Percentiles rank a stretch among this genome's conserved stretches.
phyloP scores from a whole-genome alignment of 2,888 invertebrate genomes.

The Standfussiana lucernea region DNA sequence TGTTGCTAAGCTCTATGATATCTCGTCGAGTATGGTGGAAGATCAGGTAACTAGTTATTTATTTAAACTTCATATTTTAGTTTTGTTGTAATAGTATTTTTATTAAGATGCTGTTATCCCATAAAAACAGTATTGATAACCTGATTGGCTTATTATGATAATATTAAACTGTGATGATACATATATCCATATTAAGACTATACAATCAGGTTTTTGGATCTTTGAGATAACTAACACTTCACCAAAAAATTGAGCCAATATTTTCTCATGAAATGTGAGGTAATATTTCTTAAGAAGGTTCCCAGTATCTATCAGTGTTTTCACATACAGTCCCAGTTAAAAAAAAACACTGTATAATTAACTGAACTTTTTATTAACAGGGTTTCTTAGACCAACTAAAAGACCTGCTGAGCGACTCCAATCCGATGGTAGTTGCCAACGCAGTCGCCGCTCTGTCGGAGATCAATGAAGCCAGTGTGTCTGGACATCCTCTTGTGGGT shows the following conservation, averaged over 20 bases:
- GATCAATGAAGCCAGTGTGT: conserved; percentile 99
- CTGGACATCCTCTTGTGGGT: conserved; percentile 97
- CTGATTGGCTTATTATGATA: background rate
- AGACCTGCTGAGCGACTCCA: conserved; percentile 99
- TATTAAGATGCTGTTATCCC: background rate
- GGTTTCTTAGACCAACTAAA: conserved; percentile 99
- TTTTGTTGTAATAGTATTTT: background rate
- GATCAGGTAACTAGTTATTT: conserved; percentile 82
- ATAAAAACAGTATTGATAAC: background rate
- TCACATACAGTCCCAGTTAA: background rate
- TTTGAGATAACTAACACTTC: background rate
- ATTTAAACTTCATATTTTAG: background rate
- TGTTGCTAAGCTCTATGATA: conserved; percentile 99
- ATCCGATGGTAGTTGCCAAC: conserved; percentile 99
- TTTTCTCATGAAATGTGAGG: no score
- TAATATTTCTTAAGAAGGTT: background rate
- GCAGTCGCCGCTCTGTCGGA: conserved; percentile 99
- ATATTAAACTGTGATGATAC: background rate
- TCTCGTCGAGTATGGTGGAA: conserved; percentile 93
- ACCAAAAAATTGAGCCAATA: background rate
- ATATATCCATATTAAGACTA: background rate
- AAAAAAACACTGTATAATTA: background rate
- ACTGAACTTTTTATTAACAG: conserved; percentile 88
- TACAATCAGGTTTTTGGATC: background rate
- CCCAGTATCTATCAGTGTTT: background rate